A percentile compares a stretch with the other conserved stretches of the same genome.
Conservation (phyloP, 2,797 vertebrate genomes). For the Falco columbarius region DNA sequence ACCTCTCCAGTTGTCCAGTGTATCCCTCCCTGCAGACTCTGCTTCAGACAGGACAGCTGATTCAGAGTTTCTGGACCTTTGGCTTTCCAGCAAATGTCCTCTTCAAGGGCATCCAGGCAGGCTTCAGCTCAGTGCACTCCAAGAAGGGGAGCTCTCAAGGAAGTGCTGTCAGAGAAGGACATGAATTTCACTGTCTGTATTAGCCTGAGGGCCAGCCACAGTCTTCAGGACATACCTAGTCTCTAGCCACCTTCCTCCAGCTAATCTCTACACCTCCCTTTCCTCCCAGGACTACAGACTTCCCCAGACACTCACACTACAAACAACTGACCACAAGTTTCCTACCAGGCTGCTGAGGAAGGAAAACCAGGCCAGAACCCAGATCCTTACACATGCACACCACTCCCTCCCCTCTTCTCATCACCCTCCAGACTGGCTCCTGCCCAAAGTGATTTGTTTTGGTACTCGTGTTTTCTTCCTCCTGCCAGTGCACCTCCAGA, state of each 20-base stretch:
- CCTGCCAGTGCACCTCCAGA: background rate
- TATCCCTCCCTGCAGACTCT: background rate
- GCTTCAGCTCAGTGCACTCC: background rate
- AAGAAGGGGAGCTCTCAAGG: background rate
- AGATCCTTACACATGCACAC: background rate
- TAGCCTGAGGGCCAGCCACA: background rate
- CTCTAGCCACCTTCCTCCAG: background rate
- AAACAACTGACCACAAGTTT: background rate
- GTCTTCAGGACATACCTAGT: background rate
- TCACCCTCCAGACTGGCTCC: background rate
- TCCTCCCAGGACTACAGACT: background rate
- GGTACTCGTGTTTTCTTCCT: background rate
- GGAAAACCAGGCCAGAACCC: slow-evolving; percentile 8
- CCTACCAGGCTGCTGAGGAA: background rate
- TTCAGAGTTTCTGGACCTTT: background rate
- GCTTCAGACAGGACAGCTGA: background rate
- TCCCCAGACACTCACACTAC: background rate
- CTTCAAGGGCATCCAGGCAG: background rate
- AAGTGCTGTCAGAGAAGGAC: background rate
- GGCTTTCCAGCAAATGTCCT: background rate
- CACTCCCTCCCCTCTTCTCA: background rate
- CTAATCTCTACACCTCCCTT: background rate
- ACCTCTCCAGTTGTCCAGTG: background rate
- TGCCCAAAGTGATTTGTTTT: background rate
- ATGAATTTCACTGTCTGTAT: background rate